Conservation (phyloP, 1,140 invertebrate genomes). For the Stenopsyche tienmushanensis region DNA sequence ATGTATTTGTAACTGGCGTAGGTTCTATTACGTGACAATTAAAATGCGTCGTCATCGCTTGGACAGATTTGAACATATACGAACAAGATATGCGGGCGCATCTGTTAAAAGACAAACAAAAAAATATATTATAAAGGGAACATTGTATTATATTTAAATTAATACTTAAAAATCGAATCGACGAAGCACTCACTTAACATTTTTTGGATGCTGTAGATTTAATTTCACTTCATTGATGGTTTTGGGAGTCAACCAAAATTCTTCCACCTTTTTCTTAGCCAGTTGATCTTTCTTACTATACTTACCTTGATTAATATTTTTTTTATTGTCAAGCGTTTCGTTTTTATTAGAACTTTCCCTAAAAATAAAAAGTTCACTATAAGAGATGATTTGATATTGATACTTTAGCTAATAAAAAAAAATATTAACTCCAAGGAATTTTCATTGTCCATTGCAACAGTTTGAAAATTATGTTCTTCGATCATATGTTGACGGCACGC, state of each 20-base stretch:
- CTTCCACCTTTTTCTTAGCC: background rate
- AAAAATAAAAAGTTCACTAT: conserved; percentile 7
- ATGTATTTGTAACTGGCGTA: background rate
- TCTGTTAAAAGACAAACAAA: conserved; percentile 26
- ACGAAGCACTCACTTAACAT: background rate
- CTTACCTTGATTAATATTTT: background rate
- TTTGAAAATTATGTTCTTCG: conserved; percentile 24
- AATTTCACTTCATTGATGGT: conserved; percentile 4
- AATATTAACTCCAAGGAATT: background rate
- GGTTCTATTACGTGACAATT: conserved; percentile 25
- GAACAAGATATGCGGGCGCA: conserved; percentile 26
- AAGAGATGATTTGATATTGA: conserved; percentile 5
- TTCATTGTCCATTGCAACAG: background rate
- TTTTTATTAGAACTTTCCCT: background rate
- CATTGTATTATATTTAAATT: background rate
- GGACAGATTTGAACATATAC: conserved; percentile 28
- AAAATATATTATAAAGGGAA: background rate
- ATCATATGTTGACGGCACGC: conserved; percentile 30
- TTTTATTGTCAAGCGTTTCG: background rate
- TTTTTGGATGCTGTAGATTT: conserved; percentile 8
- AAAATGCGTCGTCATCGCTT: conserved; percentile 17
- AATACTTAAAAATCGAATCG: background rate
- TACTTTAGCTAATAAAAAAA: conserved; percentile 18
- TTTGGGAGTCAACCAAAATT: conserved; percentile 14
- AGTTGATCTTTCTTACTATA: background rate